These are phyloP conservation scores for Monochamus alternatus DNA, from an alignment of 2,888 invertebrate genomes.

Conservation along the genomic window DNA sequence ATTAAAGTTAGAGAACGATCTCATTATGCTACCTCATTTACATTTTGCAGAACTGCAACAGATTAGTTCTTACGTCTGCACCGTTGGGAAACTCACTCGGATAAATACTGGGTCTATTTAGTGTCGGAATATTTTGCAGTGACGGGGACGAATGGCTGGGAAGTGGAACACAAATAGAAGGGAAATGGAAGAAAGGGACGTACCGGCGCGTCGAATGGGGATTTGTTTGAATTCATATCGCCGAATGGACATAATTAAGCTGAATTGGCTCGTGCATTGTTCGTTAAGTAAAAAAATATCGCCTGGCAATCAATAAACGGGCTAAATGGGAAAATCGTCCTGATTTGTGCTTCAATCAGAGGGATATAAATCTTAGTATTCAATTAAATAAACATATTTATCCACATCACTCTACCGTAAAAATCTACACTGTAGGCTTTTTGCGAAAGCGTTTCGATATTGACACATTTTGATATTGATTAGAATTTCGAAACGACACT, in stretches of 20 bases:
- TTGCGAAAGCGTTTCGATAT: too few species aligned
- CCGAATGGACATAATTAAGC: constrained; percentile 10
- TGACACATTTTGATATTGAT: too few species aligned
- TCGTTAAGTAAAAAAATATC: too few species aligned
- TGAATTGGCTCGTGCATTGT: not conserved
- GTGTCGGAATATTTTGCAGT: constrained; percentile 22
- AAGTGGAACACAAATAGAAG: constrained; percentile 28
- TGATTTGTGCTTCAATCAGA: too few species aligned
- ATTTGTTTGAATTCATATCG: constrained; percentile 5
- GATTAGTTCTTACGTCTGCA: constrained; percentile 25
- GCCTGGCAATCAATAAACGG: too few species aligned
- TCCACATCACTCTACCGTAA: too few species aligned
- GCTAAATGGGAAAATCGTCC: too few species aligned
- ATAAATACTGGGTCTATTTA: constrained; percentile 32
- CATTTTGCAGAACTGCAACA: constrained; percentile 39
- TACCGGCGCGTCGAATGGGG: constrained; percentile 14
- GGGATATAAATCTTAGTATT: too few species aligned
- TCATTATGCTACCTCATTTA: constrained; percentile 30
- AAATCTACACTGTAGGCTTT: too few species aligned
- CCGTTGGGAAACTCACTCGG: constrained; percentile 9
- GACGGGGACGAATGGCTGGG: constrained; percentile 25
- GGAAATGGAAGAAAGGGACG: constrained; percentile 29
- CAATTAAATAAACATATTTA: too few species aligned
- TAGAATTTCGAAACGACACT: too few species aligned
- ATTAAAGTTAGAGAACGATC: constrained; percentile 36